Base-by-base conservation (phyloP, 1,140 invertebrate species). In the Dolichoris vasculosae region DNA sequence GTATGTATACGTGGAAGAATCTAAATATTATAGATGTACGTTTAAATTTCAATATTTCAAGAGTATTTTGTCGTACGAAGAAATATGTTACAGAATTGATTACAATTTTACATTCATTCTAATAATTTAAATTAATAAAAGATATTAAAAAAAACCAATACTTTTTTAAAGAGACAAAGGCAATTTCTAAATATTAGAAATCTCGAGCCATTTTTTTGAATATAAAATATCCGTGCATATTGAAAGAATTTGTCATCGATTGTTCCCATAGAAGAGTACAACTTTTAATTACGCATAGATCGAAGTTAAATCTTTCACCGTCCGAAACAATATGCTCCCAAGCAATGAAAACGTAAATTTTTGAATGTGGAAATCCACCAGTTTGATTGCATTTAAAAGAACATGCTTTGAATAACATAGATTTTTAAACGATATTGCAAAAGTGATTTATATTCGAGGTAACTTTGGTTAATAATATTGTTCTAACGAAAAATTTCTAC, bases 291-390 rank as follows among this genome's bases (percentile, higher is more conserved):
- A 15, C 73, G 55, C n/a, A 23, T 23, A 32, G 51, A 64, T 64
- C 9, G 55, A 46, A 15, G 55, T 48, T 48, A 51, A 77, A 77
- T 63, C 73, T 46, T 46, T 6, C 43, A 46, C 71, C 2, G 17
- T n/a, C 38, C 48, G 35, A 84, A 79, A 69, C 76, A 79, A 84
- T 84, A 84, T 79, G 83, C 64, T 20, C 11, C 13, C 20, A 30
- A 26, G n/a, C 55, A 83, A 84, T 84, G 75, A 84, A 84, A 84
- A 79, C 71, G 63, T 55, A 84, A 84, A 84, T 84, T 84, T 48
- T 63, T 59, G 73, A 51, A 11, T 20, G 64, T 8, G 13, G 79
- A 17, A 40, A 38, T 11, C 23, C 23, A 17, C 46, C 38, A 23
- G 0, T 78, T 78, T 84, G 82, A 84, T 84, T 84, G 82, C 46